Evolutionary conservation across 2,888 invertebrate species (phyloP), one percentile per base, ranked within the genome.

Genomic region (Tiphia femorata): DNA sequence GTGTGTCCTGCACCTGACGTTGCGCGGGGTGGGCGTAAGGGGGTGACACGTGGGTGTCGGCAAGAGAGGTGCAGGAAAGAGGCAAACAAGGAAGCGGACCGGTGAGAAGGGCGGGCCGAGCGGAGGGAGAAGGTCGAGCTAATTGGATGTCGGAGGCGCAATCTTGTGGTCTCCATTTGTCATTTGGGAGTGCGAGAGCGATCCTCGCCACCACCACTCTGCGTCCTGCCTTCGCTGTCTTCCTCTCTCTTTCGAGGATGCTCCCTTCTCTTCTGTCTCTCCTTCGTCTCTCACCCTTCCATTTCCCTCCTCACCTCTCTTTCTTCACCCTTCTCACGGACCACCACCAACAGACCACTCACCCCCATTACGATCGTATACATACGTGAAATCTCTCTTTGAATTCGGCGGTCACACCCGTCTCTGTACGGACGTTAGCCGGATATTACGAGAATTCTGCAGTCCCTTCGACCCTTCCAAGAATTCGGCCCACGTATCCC

Each of bases 141-240:
- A 77, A 78, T 77, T 78, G 77, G 76, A 75, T 74, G 77, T 77
- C 73, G 70, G 65, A 67, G 67, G 66, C 71, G 69, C 73, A 75
- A 75, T 75, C 72, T 75, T 70, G 75, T 60, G 72, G 72, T 74
- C 64, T 72, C 70, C 74, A 75, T 76, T 77, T 76, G 75, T 75
- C 77, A 76, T 76, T 74, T 62, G 66, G 60, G 57, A 60, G 63
- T 56, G 58, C 56, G 57, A 67, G 63, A 62, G 58, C 41, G 46
- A 23, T 35, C 25, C 20, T 37, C 25, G 21, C 35, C 38, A 2
- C 17, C 44, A 12, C 12, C 14, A 29, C 29, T 7, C 29, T 29
- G n/a, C 43, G 47, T 47, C 40, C 52, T 58, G 52, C 53, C 59
- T 54, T 62, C 57, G 61, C 42, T 35, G 35, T 29, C 37, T 29